A percentile compares a stretch with the other conserved stretches of the same genome.
phyloP scores from a whole-genome alignment of 2,888 invertebrate species.

The Orthosia cruda region DNA sequence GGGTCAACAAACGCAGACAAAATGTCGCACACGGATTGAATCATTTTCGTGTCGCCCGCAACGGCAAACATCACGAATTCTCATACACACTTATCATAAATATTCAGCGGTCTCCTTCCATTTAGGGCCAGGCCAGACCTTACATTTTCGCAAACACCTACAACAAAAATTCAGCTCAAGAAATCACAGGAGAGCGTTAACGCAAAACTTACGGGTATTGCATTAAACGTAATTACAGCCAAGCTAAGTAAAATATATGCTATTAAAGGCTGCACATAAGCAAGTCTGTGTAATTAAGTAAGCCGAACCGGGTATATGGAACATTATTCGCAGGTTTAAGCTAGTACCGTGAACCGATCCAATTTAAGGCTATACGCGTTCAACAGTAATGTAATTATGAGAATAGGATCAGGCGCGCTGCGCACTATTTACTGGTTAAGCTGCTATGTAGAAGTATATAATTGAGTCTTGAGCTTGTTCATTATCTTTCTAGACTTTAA shows the following conservation, averaged over 20 bases:
- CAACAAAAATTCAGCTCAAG: constrained; percentile 30
- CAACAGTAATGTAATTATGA: constrained; percentile 61
- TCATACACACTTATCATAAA: constrained; percentile 31
- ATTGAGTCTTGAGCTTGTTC: constrained; percentile 12
- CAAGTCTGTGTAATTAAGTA: constrained; percentile 56
- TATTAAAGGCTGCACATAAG: constrained; percentile 59
- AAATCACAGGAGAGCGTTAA: constrained; percentile 36
- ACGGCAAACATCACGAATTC: constrained; percentile 13
- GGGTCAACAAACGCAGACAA: constrained; percentile 24
- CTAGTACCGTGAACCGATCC: constrained; percentile 55
- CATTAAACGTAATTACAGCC: constrained; percentile 54
- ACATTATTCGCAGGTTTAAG: constrained; percentile 60
- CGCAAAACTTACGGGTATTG: constrained; percentile 43
- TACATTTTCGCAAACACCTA: constrained; percentile 3
- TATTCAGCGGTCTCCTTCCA: constrained; percentile 12
- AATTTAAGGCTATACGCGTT: constrained; percentile 66
- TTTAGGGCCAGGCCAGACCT: background rate
- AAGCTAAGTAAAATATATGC: constrained; percentile 56
- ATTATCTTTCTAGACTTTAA: background rate
- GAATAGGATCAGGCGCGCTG: constrained; percentile 59
- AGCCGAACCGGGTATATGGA: constrained; percentile 53
- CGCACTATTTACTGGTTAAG: constrained; percentile 38
- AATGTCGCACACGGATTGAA: constrained; percentile 19
- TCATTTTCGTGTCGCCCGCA: constrained; percentile 35
- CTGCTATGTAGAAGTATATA: constrained; percentile 24